Evolutionary conservation across 2,113 vertebrate species (phyloP), one percentile per base, ranked within the genome.

Genomic region (Nibea coibor): DNA sequence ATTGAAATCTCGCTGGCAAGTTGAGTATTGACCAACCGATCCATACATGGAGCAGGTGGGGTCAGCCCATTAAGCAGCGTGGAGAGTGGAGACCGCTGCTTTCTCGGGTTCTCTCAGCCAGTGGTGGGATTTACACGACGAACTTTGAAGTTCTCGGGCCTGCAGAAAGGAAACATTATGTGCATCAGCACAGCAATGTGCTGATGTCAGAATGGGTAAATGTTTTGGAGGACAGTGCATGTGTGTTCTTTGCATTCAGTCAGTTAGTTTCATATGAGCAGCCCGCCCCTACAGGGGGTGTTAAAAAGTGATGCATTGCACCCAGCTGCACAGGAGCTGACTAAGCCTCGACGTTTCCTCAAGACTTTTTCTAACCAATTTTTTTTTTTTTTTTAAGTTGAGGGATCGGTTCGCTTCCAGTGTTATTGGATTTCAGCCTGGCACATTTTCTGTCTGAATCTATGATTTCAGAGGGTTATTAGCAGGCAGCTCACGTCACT

Each of bases 361-460:
- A 20, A 72, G 54, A 71, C n/a, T 2, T 61, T 4, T 73, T 53
- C 24, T 10, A 59, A 67, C 8, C 54, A 62, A 17, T 65, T 75
- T 69, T 65, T 64, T 75, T 69, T 59, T 70, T 5, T 70, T 5
- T 31, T 31, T 31, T 1, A 71, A 51, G 28, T 69, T 69, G 9
- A 19, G 16, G 26, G 39, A 39, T 67, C 22, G 35, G 26, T 51
- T 74, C 28, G 11, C 28, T 69, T 17, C 15, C 35, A 24, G 43
- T 35, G 8, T 65, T 35, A 54, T 42, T 65, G 42, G 17, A 42
- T 64, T 85, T 65, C 17, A 47, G 11, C 47, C 47, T 43, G 66
- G 64, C 56, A 54, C 67, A 65, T 84, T 68, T 63, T 53, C 58
- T 76, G 80, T 69, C 57, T 64, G 62, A 76, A 85, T 73, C 63